Percentiles rank a stretch among this genome's conserved stretches.
Evolutionary conservation across 2,797 vertebrate genomes (phyloP).

Genomic region (Fistularia tabacaria): DNA sequence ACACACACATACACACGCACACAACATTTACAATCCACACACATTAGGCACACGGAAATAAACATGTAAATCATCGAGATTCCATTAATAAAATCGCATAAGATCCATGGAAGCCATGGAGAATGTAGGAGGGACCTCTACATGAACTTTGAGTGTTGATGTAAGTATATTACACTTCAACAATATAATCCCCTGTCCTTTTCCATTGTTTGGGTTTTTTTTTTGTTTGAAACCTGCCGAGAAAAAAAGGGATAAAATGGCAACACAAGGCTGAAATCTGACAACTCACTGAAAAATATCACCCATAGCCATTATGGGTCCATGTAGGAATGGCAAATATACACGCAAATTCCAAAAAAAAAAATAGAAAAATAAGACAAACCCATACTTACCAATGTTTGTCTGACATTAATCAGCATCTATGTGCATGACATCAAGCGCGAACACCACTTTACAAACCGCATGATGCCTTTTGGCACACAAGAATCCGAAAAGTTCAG

Average conservation of each 20-base stretch:
- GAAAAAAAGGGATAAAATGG: constrained; percentile 26
- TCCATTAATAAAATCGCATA: constrained; percentile 51
- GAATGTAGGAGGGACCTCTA: constrained; percentile 75
- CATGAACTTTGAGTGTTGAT: constrained; percentile 80
- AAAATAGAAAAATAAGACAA: constrained; percentile 59
- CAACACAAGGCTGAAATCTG: constrained; percentile 74
- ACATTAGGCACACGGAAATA: constrained; percentile 7
- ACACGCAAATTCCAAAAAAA: constrained; percentile 70
- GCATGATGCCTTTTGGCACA: too few species aligned
- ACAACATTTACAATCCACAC: constrained; percentile 20
- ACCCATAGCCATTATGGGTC: constrained; percentile 81
- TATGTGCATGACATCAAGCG: constrained; percentile 60
- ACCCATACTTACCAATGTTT: constrained; percentile 85
- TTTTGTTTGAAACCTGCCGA: constrained; percentile 31
- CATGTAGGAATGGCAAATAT: constrained; percentile 77
- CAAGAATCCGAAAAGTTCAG: too few species aligned
- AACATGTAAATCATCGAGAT: constrained; percentile 41
- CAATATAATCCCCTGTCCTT: constrained; percentile 31
- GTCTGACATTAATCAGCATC: constrained; percentile 74
- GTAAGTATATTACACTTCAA: constrained; percentile 73
- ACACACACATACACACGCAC: constrained; percentile 26
- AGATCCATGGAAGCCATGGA: constrained; percentile 75
- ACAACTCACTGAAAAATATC: constrained; percentile 88
- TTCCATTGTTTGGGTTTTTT: too few species aligned
- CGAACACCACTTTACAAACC: constrained; percentile 16